These are phyloP conservation scores for Whitmania pigra DNA, from an alignment of 1,140 invertebrate species.

Conservation along the genomic window DNA sequence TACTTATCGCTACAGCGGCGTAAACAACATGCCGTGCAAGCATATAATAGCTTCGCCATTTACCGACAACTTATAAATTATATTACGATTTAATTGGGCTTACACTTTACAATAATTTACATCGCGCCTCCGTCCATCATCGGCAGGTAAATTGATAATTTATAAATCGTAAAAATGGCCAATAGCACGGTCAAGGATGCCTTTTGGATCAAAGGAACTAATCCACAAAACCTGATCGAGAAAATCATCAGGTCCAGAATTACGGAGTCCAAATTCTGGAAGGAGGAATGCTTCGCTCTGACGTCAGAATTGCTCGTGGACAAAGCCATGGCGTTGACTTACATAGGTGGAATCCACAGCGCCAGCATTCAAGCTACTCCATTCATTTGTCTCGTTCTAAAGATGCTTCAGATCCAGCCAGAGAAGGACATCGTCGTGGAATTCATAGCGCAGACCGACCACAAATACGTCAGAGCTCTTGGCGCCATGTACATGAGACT, in stretches of 20 bases:
- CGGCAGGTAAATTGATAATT: too few species aligned
- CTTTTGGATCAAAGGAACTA: conserved; percentile 89
- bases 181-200: conserved; percentile 98
- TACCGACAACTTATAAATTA: too few species aligned
- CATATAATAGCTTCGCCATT: too few species aligned
- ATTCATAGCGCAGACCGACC: conserved; percentile 97
- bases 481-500: conserved; percentile 92
- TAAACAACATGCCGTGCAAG: too few species aligned
- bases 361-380: conserved; percentile 96
- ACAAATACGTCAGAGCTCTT: conserved; percentile 90
- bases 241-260: conserved; percentile 96
- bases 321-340: conserved; percentile 91
- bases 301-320: conserved; percentile 93
- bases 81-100: too few species aligned
- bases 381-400: conserved; percentile 87
- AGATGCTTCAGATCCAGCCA: conserved; percentile 99
- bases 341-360: conserved; percentile 86
- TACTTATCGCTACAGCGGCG: too few species aligned
- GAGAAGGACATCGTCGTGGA: conserved; percentile 99
- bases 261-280: conserved; percentile 98
- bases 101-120: too few species aligned
- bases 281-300: conserved; percentile 98
- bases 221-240: conserved; percentile 97
- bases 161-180: conserved; percentile 57
- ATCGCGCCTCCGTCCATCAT: too few species aligned